Conservation (phyloP, 2,113 vertebrate genomes). For the Gavia stellata region DNA sequence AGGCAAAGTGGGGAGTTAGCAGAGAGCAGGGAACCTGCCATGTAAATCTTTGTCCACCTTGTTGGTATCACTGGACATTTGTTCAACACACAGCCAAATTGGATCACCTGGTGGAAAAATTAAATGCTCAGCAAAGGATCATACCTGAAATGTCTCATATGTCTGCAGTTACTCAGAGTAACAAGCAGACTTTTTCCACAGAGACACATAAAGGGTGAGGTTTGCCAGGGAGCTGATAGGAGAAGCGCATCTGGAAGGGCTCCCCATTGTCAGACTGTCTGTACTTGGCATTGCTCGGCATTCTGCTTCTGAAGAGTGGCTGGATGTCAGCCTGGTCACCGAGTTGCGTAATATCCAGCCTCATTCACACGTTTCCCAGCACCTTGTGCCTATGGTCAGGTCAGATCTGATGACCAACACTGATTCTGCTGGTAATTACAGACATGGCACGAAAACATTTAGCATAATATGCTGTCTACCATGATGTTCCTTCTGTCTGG, state of each 20-base stretch:
- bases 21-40: not conserved
- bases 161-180: not conserved
- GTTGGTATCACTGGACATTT: not conserved
- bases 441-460: not conserved
- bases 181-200: not conserved
- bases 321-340: not conserved
- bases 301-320: not conserved
- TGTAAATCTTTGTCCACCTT: not conserved
- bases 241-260: not conserved
- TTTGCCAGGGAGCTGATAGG: not conserved
- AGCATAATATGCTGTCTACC: not conserved
- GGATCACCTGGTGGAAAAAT: not conserved
- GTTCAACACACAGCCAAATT: not conserved
- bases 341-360: not conserved
- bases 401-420: not conserved
- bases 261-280: not conserved
- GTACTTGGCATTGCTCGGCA: not conserved
- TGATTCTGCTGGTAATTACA: not conserved
- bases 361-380: not conserved
- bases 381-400: not conserved
- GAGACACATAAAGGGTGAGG: not conserved
- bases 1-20: not conserved
- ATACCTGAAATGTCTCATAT: not conserved
- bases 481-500: not conserved
- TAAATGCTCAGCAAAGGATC: not conserved